A percentile compares a stretch with the other conserved stretches of the same genome.
Evolutionary conservation across 2,888 invertebrate genomes (phyloP).

Genomic region (Pyralis farinalis): DNA sequence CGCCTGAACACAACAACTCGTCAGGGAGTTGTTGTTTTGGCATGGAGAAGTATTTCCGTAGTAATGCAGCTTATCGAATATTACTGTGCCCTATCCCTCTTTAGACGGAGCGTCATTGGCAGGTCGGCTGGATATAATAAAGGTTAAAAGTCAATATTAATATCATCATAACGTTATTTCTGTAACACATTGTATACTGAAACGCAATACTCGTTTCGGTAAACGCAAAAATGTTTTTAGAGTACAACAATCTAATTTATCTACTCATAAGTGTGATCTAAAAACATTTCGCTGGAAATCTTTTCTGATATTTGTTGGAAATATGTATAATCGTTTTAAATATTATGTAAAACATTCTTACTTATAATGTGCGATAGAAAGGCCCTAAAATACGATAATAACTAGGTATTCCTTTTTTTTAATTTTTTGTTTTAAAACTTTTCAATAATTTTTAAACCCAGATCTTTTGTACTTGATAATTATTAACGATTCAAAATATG

Average conservation of each 20-base stretch:
- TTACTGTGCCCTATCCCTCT: too few species aligned
- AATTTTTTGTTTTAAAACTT: constrained; percentile 31
- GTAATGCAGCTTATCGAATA: too few species aligned
- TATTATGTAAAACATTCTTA: constrained; percentile 16
- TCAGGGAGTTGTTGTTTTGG: too few species aligned
- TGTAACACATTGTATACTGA: constrained; percentile 1
- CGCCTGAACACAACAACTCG: too few species aligned
- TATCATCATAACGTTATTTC: not conserved
- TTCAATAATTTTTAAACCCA: constrained; percentile 35
- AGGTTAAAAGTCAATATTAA: too few species aligned
- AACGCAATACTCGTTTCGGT: constrained; percentile 9
- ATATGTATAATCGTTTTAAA: constrained; percentile 40
- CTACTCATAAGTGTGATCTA: constrained; percentile 20
- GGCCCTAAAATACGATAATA: constrained; percentile 32
- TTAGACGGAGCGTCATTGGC: too few species aligned
- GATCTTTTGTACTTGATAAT: constrained; percentile 38
- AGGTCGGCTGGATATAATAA: too few species aligned
- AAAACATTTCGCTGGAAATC: constrained; percentile 49
- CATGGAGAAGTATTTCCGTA: too few species aligned
- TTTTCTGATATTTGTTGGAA: constrained; percentile 47
- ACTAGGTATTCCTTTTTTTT: constrained; percentile 25
- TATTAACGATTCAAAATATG: constrained; percentile 28
- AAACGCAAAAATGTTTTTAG: constrained; percentile 38
- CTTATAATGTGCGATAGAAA: constrained; percentile 39
- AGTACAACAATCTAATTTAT: constrained; percentile 18